phyloP scores from a whole-genome alignment of 1,140 invertebrate genomes.

The Goniozus legneri region DNA sequence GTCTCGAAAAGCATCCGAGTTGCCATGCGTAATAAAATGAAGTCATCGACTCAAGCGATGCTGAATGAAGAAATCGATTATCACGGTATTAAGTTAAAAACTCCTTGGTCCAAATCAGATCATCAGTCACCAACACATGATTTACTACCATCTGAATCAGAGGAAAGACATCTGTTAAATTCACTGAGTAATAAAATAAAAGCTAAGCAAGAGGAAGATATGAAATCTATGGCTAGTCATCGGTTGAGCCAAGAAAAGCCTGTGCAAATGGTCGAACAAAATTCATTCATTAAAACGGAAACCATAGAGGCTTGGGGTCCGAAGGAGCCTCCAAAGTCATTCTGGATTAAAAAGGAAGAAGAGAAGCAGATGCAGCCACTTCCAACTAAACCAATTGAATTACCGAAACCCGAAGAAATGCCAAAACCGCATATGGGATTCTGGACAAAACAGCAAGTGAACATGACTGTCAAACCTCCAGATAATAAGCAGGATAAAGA shows the following conservation, averaged over 20 bases:
- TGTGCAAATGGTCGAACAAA: constrained; percentile 26
- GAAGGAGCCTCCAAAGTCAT: constrained; percentile 49
- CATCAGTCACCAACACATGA: constrained; percentile 24
- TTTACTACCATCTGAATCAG: constrained; percentile 17
- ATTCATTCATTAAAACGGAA: constrained; percentile 42
- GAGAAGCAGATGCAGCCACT: constrained; percentile 30
- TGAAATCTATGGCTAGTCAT: constrained; percentile 32
- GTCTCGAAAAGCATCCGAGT: constrained; percentile 63
- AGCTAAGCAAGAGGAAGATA: constrained; percentile 50
- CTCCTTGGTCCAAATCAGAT: constrained; percentile 25
- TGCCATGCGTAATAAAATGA: constrained; percentile 65
- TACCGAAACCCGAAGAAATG: constrained; percentile 49
- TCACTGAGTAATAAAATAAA: constrained; percentile 50
- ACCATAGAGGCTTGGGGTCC: constrained; percentile 45
- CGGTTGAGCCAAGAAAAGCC: constrained; percentile 18
- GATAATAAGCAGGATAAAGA: constrained; percentile 36
- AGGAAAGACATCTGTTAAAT: constrained; percentile 43
- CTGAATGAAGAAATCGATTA: constrained; percentile 52
- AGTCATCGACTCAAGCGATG: constrained; percentile 45
- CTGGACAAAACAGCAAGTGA: constrained; percentile 52
- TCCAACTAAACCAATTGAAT: constrained; percentile 26
- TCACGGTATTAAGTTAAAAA: constrained; percentile 34
- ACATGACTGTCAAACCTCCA: constrained; percentile 43
- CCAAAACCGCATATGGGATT: constrained; percentile 54
- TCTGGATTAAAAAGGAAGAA: constrained; percentile 52